Evolutionary conservation across 1,140 invertebrate genomes (phyloP).

Genomic region (Anoplolepis gracilipes): DNA sequence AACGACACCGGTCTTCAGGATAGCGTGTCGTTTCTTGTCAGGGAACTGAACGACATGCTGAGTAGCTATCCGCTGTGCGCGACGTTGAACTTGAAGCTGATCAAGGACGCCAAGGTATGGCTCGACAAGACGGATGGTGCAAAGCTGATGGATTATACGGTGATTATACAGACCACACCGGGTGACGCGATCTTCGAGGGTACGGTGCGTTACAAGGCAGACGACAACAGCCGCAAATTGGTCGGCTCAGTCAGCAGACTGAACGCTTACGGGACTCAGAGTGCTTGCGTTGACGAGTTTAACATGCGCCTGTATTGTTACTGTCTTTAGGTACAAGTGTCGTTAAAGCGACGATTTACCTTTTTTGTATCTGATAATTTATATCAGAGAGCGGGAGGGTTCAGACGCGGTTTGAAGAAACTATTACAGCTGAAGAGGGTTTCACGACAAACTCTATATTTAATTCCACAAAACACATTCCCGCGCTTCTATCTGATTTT

Average conservation of each 20-base stretch:
- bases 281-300: conserved; percentile 91
- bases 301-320: conserved; percentile 93
- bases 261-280: conserved; percentile 94
- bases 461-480: not conserved
- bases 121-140: conserved; percentile 82
- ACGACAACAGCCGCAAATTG: conserved; percentile 84
- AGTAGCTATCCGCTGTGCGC: conserved; percentile 87
- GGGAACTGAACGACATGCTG: conserved; percentile 89
- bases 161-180: conserved; percentile 89
- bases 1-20: conserved; percentile 85
- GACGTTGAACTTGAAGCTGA: conserved; percentile 84
- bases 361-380: conserved; percentile 53
- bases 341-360: conserved; percentile 7
- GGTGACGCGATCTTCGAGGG: conserved; percentile 92
- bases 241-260: conserved; percentile 90
- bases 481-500: not conserved
- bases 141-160: conserved; percentile 87
- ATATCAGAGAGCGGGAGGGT: not conserved
- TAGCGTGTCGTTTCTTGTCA: conserved; percentile 87
- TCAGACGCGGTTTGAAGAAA: not conserved
- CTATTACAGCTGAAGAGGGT: not conserved
- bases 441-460: not conserved
- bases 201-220: conserved; percentile 86
- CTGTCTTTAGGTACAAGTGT: conserved; percentile 84
- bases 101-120: conserved; percentile 87